Evolutionary conservation across 2,113 vertebrate species (phyloP).

Genomic region (Lepidothrix coronata): DNA sequence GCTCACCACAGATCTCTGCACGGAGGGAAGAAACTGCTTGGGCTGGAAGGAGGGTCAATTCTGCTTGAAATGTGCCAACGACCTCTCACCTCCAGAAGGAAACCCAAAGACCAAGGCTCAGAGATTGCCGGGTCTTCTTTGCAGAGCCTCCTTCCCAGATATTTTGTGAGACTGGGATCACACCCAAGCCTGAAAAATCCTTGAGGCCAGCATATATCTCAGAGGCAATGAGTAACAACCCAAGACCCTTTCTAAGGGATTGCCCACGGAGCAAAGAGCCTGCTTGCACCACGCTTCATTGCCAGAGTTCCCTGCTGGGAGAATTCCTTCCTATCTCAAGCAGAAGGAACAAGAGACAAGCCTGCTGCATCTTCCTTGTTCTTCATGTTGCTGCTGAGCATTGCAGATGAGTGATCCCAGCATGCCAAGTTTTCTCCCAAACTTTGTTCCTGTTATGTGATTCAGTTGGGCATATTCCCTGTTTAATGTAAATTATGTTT

Average conservation of each 20-base stretch:
- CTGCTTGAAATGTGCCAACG: background rate
- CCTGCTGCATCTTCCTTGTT: background rate
- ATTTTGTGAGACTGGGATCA: background rate
- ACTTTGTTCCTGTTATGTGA: background rate
- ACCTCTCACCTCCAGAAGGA: background rate
- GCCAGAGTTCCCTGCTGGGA: background rate
- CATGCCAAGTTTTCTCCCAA: background rate
- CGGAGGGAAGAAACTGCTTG: background rate
- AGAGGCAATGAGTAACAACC: background rate
- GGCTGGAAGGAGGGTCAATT: background rate
- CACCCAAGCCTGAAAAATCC: background rate
- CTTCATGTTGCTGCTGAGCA: background rate
- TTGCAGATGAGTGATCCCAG: background rate
- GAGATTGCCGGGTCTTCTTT: background rate
- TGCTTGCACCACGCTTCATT: background rate
- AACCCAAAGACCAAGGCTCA: background rate
- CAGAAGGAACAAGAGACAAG: background rate
- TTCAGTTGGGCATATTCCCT: background rate
- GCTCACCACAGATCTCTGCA: background rate
- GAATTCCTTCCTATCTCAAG: background rate
- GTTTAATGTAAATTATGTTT: slow-evolving; percentile 44
- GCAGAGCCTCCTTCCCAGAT: background rate
- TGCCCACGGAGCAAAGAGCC: background rate
- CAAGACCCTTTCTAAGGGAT: background rate
- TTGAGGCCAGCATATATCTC: background rate